Conservation (phyloP, 2,888 invertebrate species). For the Sinotaia quadrata region DNA sequence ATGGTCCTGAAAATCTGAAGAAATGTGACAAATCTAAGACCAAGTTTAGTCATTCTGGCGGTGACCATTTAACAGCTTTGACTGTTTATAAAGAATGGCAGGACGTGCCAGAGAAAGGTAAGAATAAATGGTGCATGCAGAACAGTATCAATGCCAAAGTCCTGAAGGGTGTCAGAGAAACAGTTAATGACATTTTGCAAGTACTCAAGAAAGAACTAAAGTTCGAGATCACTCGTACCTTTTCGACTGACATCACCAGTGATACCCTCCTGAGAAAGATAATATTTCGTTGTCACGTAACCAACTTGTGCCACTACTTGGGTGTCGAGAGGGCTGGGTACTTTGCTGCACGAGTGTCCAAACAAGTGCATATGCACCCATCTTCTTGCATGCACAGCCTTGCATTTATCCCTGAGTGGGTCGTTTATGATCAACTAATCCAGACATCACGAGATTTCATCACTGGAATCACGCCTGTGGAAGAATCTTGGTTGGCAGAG, state of each 20-base stretch:
- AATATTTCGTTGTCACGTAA: slow-evolving; percentile 50
- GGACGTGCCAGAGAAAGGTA: slow-evolving; percentile 48
- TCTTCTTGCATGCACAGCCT: slow-evolving; percentile 53
- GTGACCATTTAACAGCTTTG: slow-evolving; percentile 62
- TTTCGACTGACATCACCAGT: slow-evolving; percentile 33
- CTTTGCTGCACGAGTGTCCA: slow-evolving; percentile 38
- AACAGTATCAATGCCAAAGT: slow-evolving; percentile 69
- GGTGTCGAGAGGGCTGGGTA: slow-evolving; percentile 62
- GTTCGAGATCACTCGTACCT: slow-evolving; percentile 36
- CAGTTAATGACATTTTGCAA: slow-evolving; percentile 48
- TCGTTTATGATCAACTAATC: slow-evolving; percentile 56
- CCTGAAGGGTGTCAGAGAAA: slow-evolving; percentile 55
- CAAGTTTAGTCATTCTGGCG: slow-evolving; percentile 57
- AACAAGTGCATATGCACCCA: slow-evolving; percentile 58
- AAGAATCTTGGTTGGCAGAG: slow-evolving; percentile 45
- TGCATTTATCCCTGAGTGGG: slow-evolving; percentile 54
- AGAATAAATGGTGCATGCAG: slow-evolving; percentile 61
- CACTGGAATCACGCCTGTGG: slow-evolving; percentile 55
- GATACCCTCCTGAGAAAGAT: slow-evolving; percentile 44
- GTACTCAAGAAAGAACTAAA: slow-evolving; percentile 48
- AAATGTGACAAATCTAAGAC: slow-evolving; percentile 55
- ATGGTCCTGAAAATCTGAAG: slow-evolving; percentile 53
- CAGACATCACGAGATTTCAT: slow-evolving; percentile 58
- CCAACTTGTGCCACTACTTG: slow-evolving; percentile 53
- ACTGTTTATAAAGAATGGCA: slow-evolving; percentile 61